Evolutionary conservation across 2,113 vertebrate genomes (phyloP), one percentile per base, ranked within the genome.

Genomic region (Tupaia tana): DNA sequence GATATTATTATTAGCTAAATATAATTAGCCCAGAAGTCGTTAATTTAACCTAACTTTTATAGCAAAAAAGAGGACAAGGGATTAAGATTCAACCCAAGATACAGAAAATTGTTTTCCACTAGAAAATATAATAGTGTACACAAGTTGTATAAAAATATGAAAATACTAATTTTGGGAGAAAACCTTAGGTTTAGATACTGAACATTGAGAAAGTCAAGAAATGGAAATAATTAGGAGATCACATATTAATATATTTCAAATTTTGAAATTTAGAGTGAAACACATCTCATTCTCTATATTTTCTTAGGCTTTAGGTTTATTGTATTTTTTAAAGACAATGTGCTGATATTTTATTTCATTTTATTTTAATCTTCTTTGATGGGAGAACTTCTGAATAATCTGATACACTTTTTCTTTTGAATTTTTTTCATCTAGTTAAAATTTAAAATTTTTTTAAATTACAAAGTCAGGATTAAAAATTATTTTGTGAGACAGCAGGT

Each of bases 361-460:
- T n/a, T n/a, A n/a, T n/a, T n/a, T n/a, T n/a, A n/a, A n/a, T n/a
- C 18, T 89, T 74, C 22, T 86, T 93, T 93, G 54, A 79, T 54
- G 29, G 34, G 78, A 81, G 11, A 93, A 59, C 3, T 71, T 85
- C 16, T 69, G 2, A 84, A 14, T 86, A 34, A 1, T 22, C 90
- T 83, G 19, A 34, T 27, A 6, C 1, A 29, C 19, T 78, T 12
- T 70, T 22, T 78, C 2, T 70, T 34, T 82, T 29, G 29, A 95
- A 84, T 52, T 80, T 93, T 59, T 81, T 6, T n/a, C 9, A 12
- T n/a, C 52, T 4, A 64, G 11, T 52, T 27, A 90, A 97, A 92
- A 90, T 66, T 0, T 4, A 78, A 73, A 73, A 25, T n/a, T 25
- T 61, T 71, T 19, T 2, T n/a, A n/a, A 85, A 74, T 77, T 31